These are phyloP conservation scores for Chitala chitala DNA, from an alignment of 2,113 vertebrate genomes.

Conservation along the genomic window DNA sequence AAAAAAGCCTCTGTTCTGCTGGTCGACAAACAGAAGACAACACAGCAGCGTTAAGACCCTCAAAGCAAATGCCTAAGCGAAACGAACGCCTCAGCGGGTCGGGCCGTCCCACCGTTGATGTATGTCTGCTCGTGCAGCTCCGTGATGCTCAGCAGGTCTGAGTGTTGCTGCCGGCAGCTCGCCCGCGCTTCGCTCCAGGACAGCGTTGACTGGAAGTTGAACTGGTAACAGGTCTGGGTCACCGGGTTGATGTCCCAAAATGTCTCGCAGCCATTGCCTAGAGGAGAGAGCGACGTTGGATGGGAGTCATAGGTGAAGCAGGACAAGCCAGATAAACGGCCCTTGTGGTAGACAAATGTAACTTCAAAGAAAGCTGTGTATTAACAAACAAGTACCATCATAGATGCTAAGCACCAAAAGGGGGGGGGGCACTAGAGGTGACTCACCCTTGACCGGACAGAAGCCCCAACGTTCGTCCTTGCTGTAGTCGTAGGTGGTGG, in stretches of 20 bases:
- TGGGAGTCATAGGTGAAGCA: background rate
- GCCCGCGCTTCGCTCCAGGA: conserved; percentile 88
- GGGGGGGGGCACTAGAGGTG: no score
- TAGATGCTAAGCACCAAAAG: background rate
- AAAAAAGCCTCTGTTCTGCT: no score
- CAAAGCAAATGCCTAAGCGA: background rate
- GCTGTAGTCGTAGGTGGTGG: conserved; percentile 87
- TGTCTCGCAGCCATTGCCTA: conserved; percentile 77
- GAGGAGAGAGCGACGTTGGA: background rate
- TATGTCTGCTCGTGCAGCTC: conserved; percentile 95
- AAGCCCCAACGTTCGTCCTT: conserved; percentile 94
- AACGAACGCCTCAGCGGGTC: background rate
- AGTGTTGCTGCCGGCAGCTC: conserved; percentile 90
- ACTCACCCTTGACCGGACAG: conserved; percentile 92
- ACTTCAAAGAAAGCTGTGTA: background rate
- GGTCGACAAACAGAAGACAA: background rate
- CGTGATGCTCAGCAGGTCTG: conserved; percentile 89
- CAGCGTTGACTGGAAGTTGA: conserved; percentile 90
- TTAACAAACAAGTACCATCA: background rate
- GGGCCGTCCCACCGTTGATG: conserved; percentile 75
- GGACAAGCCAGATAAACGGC: background rate
- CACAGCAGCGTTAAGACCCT: background rate
- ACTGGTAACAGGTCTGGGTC: conserved; percentile 95
- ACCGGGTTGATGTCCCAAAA: conserved; percentile 94
- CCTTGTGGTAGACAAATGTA: no score